phyloP scores from a whole-genome alignment of 2,888 invertebrate species.

The Drosophila neonasuta region DNA sequence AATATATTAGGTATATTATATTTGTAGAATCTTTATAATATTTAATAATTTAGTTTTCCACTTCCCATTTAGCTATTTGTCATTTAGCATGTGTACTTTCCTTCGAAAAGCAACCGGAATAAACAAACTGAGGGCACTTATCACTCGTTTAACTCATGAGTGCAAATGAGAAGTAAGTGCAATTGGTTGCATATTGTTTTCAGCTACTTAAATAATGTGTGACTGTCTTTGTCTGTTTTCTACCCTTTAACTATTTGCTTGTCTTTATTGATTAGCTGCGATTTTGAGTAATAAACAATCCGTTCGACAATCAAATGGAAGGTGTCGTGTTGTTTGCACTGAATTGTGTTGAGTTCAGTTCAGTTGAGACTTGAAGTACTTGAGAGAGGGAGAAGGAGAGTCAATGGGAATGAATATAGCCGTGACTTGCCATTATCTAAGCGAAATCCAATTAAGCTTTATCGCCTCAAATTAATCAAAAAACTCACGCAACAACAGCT shows the following conservation, averaged over 20 bases:
- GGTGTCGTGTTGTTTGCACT: constrained; percentile 27
- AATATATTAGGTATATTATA: too few relatives aligned
- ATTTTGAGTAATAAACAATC: constrained; percentile 48
- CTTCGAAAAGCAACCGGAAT: constrained; percentile 5
- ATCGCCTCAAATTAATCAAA: constrained; percentile 75
- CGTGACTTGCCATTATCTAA: constrained; percentile 60
- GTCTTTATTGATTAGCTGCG: constrained; percentile 62
- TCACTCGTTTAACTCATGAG: constrained; percentile 18
- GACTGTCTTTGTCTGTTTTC: constrained; percentile 15
- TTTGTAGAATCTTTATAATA: too few relatives aligned
- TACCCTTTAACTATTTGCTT: constrained; percentile 18
- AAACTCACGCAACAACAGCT: constrained; percentile 59
- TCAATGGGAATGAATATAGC: constrained; percentile 32
- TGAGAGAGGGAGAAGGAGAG: not conserved
- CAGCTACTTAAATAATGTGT: constrained; percentile 35
- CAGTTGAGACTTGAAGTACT: constrained; percentile 17
- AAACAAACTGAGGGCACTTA: constrained; percentile 9
- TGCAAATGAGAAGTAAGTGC: constrained; percentile 11
- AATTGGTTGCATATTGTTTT: constrained; percentile 36
- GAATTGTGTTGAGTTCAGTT: constrained; percentile 1
- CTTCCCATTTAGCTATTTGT: not conserved
- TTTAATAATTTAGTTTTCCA: not conserved
- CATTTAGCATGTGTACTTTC: not conserved
- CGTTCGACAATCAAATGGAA: constrained; percentile 15
- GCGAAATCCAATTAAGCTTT: constrained; percentile 76